Evolutionary conservation across 2,113 vertebrate genomes (phyloP), one percentile per base, ranked within the genome.

Genomic region (Podarcis raffonei): DNA sequence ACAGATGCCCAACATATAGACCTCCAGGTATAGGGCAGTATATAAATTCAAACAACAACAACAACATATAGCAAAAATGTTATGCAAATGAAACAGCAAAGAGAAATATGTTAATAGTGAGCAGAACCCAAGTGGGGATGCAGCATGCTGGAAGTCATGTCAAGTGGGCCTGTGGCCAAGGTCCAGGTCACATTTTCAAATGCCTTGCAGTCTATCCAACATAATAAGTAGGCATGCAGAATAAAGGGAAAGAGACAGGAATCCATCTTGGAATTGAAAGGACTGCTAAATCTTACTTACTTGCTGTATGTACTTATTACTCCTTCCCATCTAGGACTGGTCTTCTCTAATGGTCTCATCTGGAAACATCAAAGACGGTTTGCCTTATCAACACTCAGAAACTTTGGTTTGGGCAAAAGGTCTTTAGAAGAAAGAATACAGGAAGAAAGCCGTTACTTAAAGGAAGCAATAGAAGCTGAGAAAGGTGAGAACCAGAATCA

Each of bases 361-460:
- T 98, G 97, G 97, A 97, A 96, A 90, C 94, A 96, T 42, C 97
- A 97, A 91, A 96, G 97, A 76, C 96, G 96, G 86, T 97, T 98
- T 87, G 91, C 97, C 77, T 95, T 98, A 88, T 90, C 80, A 59
- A 97, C 92, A 0, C 95, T 98, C 16, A 96, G 94, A 37, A 98
- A 97, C 93, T 98, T 98, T 6, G 98, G 98, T 74, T 1, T 97
- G 91, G 97, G 97, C 9, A 98, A 97, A 91, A 95, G 92, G 75
- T 89, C 93, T 80, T 89, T 98, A 91, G 97, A 97, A 91, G 94
- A 96, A 1, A 94, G 95, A 27, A 98, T 98, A 71, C 96, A 97
- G 91, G 96, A 97, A 27, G 98, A 98, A 85, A 94, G 95, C 65
- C 20, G 0, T 0, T 95, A n/a, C 86, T 95, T 98, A 0, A 74